A percentile compares a stretch with the other conserved stretches of the same genome.
These are phyloP conservation scores for Rhabdophis nuchalis DNA, from an alignment of 2,797 vertebrate genomes.

Conservation along the genomic window DNA sequence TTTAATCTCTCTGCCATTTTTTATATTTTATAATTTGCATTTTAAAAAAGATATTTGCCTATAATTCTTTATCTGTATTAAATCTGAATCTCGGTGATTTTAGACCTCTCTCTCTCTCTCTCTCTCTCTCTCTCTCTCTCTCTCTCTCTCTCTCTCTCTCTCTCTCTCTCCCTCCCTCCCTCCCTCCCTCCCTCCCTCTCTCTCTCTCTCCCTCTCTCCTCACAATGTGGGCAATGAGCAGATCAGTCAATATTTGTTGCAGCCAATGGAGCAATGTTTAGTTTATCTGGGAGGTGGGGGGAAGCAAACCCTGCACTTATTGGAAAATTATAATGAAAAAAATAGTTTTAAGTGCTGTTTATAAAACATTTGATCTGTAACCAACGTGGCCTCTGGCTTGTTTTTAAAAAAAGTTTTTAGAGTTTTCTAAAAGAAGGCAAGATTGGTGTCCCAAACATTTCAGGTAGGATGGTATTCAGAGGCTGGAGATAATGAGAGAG, in stretches of 20 bases:
- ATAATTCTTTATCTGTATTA: no score
- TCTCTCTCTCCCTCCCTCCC: neutral
- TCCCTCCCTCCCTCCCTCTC: neutral
- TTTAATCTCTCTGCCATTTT: no score
- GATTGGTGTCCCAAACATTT: neutral
- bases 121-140: neutral
- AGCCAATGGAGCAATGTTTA: neutral
- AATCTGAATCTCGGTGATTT: neutral
- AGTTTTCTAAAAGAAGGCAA: neutral
- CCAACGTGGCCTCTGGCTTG: neutral
- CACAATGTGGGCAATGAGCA: neutral
- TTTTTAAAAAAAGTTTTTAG: neutral
- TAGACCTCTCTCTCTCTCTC: neutral
- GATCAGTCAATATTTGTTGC: neutral
- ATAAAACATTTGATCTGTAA: neutral
- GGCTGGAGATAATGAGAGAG: neutral
- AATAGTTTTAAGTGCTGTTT: neutral
- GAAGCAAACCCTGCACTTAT: neutral
- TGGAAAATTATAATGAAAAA: neutral
- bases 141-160: neutral
- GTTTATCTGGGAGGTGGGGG: rapidly evolving
- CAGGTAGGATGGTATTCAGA: neutral
- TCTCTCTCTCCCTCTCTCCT: neutral
- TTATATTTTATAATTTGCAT: no score
- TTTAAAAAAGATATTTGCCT: no score